phyloP scores from a whole-genome alignment of 2,888 invertebrate species.

The Biston stratarius region DNA sequence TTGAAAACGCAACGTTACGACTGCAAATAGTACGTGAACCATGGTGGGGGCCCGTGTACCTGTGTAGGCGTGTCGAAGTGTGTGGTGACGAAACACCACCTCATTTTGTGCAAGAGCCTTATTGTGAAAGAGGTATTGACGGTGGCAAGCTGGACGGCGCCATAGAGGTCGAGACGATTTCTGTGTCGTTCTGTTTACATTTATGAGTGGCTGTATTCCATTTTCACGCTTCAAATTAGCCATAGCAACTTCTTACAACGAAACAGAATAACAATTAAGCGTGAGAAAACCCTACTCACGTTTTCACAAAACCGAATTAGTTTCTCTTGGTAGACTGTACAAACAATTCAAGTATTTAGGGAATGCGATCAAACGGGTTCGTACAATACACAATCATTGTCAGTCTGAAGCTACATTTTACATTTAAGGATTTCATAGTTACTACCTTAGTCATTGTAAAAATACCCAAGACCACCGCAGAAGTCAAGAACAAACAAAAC shows the following conservation, averaged over 20 bases:
- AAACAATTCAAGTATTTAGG: constrained; percentile 33
- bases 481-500: constrained; percentile 38
- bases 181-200: constrained; percentile 50
- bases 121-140: constrained; percentile 81
- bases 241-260: constrained; percentile 12
- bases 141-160: constrained; percentile 65
- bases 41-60: constrained; percentile 59
- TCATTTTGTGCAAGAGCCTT: constrained; percentile 75
- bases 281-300: constrained; percentile 12
- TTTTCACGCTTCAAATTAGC: constrained; percentile 33
- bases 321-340: background rate
- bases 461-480: constrained; percentile 35
- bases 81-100: constrained; percentile 76
- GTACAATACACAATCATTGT: constrained; percentile 23
- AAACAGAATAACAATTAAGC: constrained; percentile 11
- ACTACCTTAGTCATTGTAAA: constrained; percentile 21
- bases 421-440: constrained; percentile 6
- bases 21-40: constrained; percentile 53
- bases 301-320: constrained; percentile 14
- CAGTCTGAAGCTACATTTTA: constrained; percentile 21
- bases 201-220: constrained; percentile 41
- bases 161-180: constrained; percentile 62
- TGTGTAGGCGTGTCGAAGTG: constrained; percentile 74
- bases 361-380: constrained; percentile 39
- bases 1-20: constrained; percentile 38